phyloP scores from a whole-genome alignment of 2,888 invertebrate species.

The Hybos culiciformis region DNA sequence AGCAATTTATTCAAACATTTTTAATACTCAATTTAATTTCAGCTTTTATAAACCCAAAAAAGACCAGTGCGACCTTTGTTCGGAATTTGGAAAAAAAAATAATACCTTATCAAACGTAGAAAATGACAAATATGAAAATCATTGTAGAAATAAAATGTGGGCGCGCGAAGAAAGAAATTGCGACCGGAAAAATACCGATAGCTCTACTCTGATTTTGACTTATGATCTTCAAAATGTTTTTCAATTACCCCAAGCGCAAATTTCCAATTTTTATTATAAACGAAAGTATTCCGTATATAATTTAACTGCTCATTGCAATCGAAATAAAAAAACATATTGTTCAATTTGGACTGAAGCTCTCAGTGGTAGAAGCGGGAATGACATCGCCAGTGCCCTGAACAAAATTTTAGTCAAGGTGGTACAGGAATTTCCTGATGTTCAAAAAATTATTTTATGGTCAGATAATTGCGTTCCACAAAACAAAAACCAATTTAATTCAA shows the following conservation, averaged over 20 bases:
- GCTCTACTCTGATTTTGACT: neutral
- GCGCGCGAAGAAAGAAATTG: neutral
- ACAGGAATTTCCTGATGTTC: neutral
- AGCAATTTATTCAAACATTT: neutral
- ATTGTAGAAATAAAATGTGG: neutral
- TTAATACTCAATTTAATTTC: conserved; percentile 1
- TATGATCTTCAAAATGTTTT: neutral
- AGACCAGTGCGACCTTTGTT: neutral
- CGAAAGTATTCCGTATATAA: conserved; percentile 7
- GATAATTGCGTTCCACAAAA: neutral
- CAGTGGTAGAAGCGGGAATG: neutral
- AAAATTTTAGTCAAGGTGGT: neutral
- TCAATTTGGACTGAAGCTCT: neutral
- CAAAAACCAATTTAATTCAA: neutral
- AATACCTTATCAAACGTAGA: neutral
- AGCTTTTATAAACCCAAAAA: neutral
- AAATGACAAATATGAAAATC: neutral
- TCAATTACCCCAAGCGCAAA: neutral
- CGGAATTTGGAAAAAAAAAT: neutral
- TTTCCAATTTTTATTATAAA: conserved; percentile 1
- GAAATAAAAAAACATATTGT: conserved; percentile 3
- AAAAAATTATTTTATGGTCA: neutral
- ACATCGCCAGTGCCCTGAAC: neutral
- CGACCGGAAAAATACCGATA: conserved; percentile 2
- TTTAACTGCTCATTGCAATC: conserved; percentile 8